A percentile compares a stretch with the other conserved stretches of the same genome.
Evolutionary conservation across 2,797 vertebrate species (phyloP).

Genomic region (Galago senegalensis): DNA sequence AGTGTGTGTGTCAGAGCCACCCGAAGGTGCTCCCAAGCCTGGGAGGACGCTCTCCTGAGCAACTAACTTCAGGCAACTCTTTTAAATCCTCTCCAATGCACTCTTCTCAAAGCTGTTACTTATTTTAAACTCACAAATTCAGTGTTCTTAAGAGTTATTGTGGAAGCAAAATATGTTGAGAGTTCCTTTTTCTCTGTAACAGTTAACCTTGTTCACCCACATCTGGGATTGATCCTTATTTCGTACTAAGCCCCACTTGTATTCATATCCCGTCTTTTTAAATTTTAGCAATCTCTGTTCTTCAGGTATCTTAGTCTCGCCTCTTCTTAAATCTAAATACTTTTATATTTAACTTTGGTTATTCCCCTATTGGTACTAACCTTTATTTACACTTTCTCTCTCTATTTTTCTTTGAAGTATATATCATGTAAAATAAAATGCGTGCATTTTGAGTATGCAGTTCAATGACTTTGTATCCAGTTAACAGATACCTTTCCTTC

Average conservation of each 20-base stretch:
- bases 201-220: background rate
- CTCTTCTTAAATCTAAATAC: background rate
- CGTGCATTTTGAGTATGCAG: background rate
- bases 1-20: background rate
- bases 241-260: background rate
- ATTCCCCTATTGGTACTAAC: background rate
- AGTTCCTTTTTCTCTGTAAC: background rate
- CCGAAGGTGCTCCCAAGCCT: background rate
- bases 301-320: background rate
- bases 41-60: background rate
- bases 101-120: background rate
- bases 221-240: background rate
- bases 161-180: background rate
- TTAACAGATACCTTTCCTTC: background rate
- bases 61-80: background rate
- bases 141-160: background rate
- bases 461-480: background rate
- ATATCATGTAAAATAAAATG: background rate
- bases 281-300: background rate
- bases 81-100: background rate
- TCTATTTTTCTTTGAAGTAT: background rate
- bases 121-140: background rate
- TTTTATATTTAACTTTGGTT: background rate
- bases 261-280: background rate
- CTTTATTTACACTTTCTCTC: background rate